Base-by-base conservation (phyloP, 2,113 vertebrate species). In the Haemorhous mexicanus region DNA sequence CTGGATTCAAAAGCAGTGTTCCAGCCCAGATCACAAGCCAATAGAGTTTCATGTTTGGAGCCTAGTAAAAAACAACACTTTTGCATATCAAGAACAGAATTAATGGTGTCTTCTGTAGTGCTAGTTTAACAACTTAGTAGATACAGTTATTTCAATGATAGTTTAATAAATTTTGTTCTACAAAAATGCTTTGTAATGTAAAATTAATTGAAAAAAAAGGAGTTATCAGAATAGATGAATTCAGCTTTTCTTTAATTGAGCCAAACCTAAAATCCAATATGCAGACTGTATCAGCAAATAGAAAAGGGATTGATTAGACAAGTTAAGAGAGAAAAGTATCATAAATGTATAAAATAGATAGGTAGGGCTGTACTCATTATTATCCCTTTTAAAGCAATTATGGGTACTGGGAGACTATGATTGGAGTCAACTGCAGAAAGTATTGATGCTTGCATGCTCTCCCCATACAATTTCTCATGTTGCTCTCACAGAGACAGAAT, bases 21-120 rank as follows among this genome's bases (percentile, higher is more conserved):
- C 96, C 97, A 89, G 87, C 37, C 50, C 93, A 93, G 64, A 95
- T 94, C 26, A 35, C 39, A 76, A 97, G 85, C 80, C 92, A 66
- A 43, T n/a, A 58, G 30, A 68, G 27, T 94, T 96, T 97, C 98
- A 98, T 98, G 20, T 91, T 81, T 59, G 72, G 21, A 87, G 33
- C 92, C 98, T 98, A 85, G 85, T 39, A 26, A 90, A 92, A 88
- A 95, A 83, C 28, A 97, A 49, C 49, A 30, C 23, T 87, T 97
- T 81, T 66, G 33, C 35, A 81, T 8, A 61, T 79, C 32, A 70
- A 43, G 27, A 61, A 14, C 47, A 87, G n/a, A 81, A 85, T 78
- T 52, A 43, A 43, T 11, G 1, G 8, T 77, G 24, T 74, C 6
- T 87, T 84, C 35, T 67, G 9, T 70, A 56, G 24, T 30, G 8